Evolutionary conservation across 2,797 vertebrate species (phyloP).

Genomic region (Pyrocephalus nanus): DNA sequence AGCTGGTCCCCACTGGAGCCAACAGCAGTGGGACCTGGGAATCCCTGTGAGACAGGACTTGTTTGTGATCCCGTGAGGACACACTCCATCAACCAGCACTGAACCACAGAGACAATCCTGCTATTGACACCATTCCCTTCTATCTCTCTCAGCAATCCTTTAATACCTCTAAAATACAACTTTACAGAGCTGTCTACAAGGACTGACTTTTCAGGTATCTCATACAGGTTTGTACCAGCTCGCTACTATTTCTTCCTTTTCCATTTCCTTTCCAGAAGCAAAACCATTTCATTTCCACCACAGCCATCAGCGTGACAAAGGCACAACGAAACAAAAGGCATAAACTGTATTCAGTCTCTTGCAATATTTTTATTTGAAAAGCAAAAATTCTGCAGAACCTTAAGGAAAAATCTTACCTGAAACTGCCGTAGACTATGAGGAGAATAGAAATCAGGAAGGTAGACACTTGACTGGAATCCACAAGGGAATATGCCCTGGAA

Average conservation of each 20-base stretch:
- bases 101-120: not conserved
- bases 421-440: slow-evolving; percentile 99
- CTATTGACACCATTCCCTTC: accelerated
- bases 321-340: not conserved
- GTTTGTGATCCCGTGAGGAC: not conserved
- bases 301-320: not conserved
- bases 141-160: not conserved
- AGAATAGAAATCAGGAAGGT: slow-evolving; percentile 99
- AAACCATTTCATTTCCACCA: not conserved
- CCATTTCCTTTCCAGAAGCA: not conserved
- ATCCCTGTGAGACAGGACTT: not conserved
- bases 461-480: slow-evolving; percentile 99
- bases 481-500: slow-evolving; percentile 96
- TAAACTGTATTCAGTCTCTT: not conserved
- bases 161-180: not conserved
- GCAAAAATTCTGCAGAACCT: not conserved
- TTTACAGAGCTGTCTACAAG: not conserved
- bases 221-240: not conserved
- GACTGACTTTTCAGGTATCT: not conserved
- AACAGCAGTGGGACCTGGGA: accelerated
- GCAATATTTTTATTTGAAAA: not conserved
- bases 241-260: not conserved
- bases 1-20: not conserved
- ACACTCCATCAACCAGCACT: not conserved
- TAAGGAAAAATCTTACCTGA: slow-evolving; percentile 86